These are phyloP conservation scores for Heliconius ismenius DNA, from an alignment of 2,888 invertebrate genomes.

Conservation along the genomic window DNA sequence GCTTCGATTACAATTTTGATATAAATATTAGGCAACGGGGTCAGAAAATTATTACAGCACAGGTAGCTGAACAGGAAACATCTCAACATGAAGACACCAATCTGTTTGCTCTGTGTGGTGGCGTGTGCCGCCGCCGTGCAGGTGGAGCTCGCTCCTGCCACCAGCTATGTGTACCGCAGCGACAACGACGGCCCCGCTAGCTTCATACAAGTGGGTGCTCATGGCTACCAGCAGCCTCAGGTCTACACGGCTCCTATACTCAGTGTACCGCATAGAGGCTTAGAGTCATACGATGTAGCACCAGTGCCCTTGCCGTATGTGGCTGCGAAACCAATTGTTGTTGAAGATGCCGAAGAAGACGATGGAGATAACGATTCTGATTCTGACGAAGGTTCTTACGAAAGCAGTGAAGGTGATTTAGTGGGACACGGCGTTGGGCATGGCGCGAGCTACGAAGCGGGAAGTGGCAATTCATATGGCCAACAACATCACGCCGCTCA, in stretches of 20 bases:
- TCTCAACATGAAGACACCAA: constrained; percentile 66
- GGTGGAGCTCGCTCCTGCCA: constrained; percentile 73
- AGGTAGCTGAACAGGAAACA: constrained; percentile 62
- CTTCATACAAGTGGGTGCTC: constrained; percentile 69
- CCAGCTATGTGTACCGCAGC: constrained; percentile 80
- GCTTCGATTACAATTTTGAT: constrained; percentile 68
- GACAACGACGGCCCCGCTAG: constrained; percentile 76
- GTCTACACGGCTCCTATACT: constrained; percentile 61
- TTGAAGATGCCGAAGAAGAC: constrained; percentile 65
- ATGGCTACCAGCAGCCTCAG: constrained; percentile 61
- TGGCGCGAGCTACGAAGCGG: constrained; percentile 62
- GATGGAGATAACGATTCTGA: constrained; percentile 58
- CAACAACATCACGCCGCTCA: constrained; percentile 74
- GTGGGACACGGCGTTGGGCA: constrained; percentile 48
- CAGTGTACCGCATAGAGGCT: constrained; percentile 55
- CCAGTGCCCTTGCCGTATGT: constrained; percentile 69
- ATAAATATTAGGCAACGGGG: constrained; percentile 78
- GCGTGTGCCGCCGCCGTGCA: constrained; percentile 61
- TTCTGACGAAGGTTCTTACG: constrained; percentile 48
- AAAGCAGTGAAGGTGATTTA: constrained; percentile 43
- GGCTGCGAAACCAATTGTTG: constrained; percentile 62
- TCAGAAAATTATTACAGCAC: constrained; percentile 72
- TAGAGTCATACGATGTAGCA: constrained; percentile 62
- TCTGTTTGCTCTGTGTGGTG: constrained; percentile 58
- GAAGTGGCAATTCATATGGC: constrained; percentile 75